These are phyloP conservation scores for Gadus chalcogrammus DNA, from an alignment of 2,113 vertebrate genomes.

Conservation along the genomic window DNA sequence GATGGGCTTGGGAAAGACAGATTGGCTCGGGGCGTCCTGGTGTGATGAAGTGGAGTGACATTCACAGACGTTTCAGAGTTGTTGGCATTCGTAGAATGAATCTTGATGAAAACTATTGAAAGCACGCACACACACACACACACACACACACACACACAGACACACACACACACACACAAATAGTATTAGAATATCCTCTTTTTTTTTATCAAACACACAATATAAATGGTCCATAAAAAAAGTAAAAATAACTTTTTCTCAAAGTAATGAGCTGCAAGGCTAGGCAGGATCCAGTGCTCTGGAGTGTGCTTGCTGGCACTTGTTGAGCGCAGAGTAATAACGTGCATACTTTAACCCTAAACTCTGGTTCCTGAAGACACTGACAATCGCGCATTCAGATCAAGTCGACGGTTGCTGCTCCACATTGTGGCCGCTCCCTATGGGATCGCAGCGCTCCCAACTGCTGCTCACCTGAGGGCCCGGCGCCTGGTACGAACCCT, in stretches of 20 bases:
- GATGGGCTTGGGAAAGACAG: slow-evolving; percentile 92
- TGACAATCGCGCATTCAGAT: background rate
- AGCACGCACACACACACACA: slow-evolving; percentile 13
- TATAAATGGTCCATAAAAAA: no score
- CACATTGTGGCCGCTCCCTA: background rate
- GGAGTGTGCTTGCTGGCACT: no score
- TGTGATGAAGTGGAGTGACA: slow-evolving; percentile 71
- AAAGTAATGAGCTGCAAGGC: no score
- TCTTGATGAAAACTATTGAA: slow-evolving; percentile 75
- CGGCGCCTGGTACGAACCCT: slow-evolving; percentile 37
- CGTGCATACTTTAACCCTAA: background rate
- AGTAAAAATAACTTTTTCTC: no score
- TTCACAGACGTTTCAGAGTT: slow-evolving; percentile 80
- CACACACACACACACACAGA: slow-evolving; percentile 2
- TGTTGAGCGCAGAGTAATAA: no score
- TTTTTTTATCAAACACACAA: no score
- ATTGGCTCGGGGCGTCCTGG: slow-evolving; percentile 70
- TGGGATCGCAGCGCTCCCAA: background rate
- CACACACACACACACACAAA: slow-evolving; percentile 31
- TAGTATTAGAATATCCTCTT: background rate
- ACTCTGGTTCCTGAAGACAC: background rate
- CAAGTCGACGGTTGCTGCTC: background rate
- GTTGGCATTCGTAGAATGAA: slow-evolving; percentile 71
- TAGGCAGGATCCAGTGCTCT: no score
- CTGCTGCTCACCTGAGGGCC: slow-evolving; percentile 52